A percentile compares a stretch with the other conserved stretches of the same genome.
These are phyloP conservation scores for Amphiprion ocellaris DNA, from an alignment of 2,113 vertebrate species.

Conservation along the genomic window DNA sequence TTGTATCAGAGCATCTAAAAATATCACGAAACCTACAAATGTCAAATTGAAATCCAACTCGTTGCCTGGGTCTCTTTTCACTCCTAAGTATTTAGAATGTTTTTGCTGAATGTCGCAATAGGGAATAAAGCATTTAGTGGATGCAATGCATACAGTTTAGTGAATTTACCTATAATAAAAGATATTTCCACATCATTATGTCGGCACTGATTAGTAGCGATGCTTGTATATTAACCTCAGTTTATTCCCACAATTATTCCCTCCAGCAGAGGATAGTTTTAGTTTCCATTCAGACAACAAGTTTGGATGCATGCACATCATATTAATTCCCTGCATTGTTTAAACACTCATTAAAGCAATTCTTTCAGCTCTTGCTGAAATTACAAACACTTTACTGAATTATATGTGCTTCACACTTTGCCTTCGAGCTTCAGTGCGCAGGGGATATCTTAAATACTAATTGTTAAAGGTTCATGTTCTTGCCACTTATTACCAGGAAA, in stretches of 20 bases:
- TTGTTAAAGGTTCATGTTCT: conserved; percentile 62
- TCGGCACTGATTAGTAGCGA: conserved; percentile 11
- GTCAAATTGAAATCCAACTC: conserved; percentile 55
- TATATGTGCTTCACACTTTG: conserved; percentile 58
- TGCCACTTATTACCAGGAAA: conserved; percentile 62
- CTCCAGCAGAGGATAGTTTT: conserved; percentile 40
- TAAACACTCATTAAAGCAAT: conserved; percentile 62
- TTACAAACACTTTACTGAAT: conserved; percentile 57
- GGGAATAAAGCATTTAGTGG: background rate
- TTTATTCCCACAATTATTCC: conserved; percentile 36
- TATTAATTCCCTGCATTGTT: conserved; percentile 61
- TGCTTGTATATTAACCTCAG: conserved; percentile 24
- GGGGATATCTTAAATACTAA: conserved; percentile 65
- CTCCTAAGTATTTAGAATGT: conserved; percentile 34
- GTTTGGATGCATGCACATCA: conserved; percentile 43
- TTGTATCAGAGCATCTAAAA: conserved; percentile 73
- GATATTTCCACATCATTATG: conserved; percentile 13
- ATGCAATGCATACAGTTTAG: background rate
- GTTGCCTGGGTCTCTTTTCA: conserved; percentile 38
- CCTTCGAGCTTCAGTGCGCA: conserved; percentile 59
- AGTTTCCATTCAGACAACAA: conserved; percentile 38
- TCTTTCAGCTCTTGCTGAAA: conserved; percentile 53
- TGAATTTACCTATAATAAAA: background rate
- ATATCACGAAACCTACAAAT: conserved; percentile 68
- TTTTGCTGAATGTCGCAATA: conserved; percentile 12